phyloP scores from a whole-genome alignment of 2,113 vertebrate species.

The Mirounga angustirostris region DNA sequence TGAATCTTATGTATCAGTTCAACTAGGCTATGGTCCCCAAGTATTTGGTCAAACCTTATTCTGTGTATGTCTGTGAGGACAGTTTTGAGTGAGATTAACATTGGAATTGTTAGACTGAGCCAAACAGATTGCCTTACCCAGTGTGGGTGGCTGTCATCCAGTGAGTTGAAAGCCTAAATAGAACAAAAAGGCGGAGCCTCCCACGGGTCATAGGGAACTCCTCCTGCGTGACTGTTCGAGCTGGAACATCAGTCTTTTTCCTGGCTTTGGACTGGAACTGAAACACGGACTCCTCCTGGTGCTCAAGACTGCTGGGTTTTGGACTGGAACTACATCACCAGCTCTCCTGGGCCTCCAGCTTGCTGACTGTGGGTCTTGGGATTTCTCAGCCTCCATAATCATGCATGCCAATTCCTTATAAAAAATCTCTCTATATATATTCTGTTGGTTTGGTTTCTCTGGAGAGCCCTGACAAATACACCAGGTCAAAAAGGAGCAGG shows the following conservation, averaged over 20 bases:
- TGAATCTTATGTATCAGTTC: background rate
- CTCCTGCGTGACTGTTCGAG: background rate
- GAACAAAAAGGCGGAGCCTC: background rate
- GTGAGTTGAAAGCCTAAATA: background rate
- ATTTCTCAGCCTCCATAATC: background rate
- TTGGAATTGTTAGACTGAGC: background rate
- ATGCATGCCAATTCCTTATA: background rate
- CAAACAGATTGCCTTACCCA: background rate
- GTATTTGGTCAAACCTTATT: background rate
- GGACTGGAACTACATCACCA: background rate
- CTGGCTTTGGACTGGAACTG: background rate
- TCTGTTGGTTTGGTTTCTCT: background rate
- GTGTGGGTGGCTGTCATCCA: background rate
- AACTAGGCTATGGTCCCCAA: background rate
- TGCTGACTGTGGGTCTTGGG: background rate
- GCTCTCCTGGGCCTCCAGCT: background rate
- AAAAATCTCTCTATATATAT: background rate
- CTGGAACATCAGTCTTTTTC: background rate
- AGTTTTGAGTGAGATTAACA: background rate
- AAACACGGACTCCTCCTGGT: background rate
- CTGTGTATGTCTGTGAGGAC: background rate
- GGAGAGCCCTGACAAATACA: background rate
- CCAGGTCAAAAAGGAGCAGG: background rate
- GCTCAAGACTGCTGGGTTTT: background rate
- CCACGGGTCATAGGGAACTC: background rate